Conservation (phyloP, 1,140 invertebrate genomes). For the Cryptotermes secundus region DNA sequence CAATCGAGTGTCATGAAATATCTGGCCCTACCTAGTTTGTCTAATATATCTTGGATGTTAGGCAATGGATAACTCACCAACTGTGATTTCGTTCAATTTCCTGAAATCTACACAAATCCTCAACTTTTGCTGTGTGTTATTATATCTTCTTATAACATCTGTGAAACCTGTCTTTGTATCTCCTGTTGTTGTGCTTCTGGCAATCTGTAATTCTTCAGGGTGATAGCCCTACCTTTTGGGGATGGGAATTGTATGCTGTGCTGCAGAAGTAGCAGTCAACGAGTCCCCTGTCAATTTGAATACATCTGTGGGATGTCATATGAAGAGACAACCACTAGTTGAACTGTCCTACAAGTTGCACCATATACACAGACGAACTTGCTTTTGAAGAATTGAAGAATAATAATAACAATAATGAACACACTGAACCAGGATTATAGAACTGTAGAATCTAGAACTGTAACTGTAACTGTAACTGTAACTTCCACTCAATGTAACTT, state of each 20-base stretch:
- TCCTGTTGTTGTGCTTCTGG: conserved; percentile 24
- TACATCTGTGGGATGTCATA: too few species aligned
- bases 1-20: conserved; percentile 23
- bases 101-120: conserved; percentile 46
- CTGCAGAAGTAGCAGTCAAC: neutral
- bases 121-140: conserved; percentile 17
- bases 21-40: conserved; percentile 10
- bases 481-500: too few species aligned
- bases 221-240: neutral
- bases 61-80: conserved; percentile 47
- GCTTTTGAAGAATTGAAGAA: too few species aligned
- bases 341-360: too few species aligned
- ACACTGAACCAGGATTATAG: too few species aligned
- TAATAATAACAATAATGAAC: too few species aligned
- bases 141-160: conserved; percentile 20
- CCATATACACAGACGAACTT: too few species aligned
- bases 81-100: conserved; percentile 44
- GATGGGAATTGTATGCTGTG: neutral
- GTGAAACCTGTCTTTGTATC: neutral
- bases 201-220: conserved; percentile 23
- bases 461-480: too few species aligned
- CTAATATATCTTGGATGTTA: conserved; percentile 44
- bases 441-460: too few species aligned
- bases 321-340: too few species aligned
- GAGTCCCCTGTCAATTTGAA: conserved; percentile 6